phyloP scores from a whole-genome alignment of 2,113 vertebrate species.

The Scomber japonicus region DNA sequence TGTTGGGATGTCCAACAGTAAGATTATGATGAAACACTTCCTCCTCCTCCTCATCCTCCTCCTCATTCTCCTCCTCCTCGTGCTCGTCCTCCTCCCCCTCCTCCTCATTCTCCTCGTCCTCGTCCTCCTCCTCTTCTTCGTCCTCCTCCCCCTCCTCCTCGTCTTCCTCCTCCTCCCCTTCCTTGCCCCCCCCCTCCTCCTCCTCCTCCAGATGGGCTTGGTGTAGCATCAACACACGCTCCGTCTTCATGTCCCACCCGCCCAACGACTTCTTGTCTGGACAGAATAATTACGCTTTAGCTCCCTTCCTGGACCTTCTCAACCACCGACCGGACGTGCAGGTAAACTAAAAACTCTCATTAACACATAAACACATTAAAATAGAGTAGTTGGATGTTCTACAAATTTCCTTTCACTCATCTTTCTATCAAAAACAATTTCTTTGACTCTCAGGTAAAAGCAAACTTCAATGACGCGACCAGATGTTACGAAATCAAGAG shows the following conservation, averaged over 20 bases:
- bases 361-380: not conserved
- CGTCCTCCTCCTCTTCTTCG: not conserved
- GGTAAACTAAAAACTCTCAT: constrained; percentile 78
- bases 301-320: constrained; percentile 94
- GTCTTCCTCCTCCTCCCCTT: no score
- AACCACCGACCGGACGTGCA: constrained; percentile 92
- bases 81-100: no score
- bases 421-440: no score
- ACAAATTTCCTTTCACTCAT: not conserved
- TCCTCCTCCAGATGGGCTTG: constrained; percentile 90
- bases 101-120: no score
- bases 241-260: constrained; percentile 88
- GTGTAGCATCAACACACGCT: constrained; percentile 95
- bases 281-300: constrained; percentile 90
- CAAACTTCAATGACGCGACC: constrained; percentile 87
- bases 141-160: no score
- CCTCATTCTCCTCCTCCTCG: no score
- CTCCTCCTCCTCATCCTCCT: no score
- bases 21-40: not conserved
- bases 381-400: no score
- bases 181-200: not conserved
- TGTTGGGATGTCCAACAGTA: not conserved
- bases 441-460: constrained; percentile 85
- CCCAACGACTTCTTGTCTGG: constrained; percentile 83
- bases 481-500: constrained; percentile 90